Percentiles rank a stretch among this genome's conserved stretches.
phyloP scores from a whole-genome alignment of 2,888 invertebrate species.

The Rhagophthalmus giganteus region DNA sequence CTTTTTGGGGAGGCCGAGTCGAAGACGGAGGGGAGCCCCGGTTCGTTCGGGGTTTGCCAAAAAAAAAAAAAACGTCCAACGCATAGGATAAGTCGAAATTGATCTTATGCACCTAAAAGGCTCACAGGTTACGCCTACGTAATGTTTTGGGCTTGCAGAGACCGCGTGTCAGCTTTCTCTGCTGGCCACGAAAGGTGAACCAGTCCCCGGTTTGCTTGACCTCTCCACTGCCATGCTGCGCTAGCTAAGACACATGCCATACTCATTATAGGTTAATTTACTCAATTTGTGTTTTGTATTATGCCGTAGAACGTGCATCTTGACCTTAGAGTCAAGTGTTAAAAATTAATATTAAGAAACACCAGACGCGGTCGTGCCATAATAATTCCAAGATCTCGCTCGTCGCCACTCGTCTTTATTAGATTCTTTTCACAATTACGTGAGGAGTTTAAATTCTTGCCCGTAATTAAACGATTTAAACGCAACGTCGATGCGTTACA shows the following conservation, averaged over 20 bases:
- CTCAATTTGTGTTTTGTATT: conserved; percentile 32
- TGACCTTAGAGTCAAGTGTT: conserved; percentile 32
- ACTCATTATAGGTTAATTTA: conserved; percentile 37
- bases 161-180: conserved; percentile 46
- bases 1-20: no score
- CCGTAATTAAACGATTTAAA: conserved; percentile 6
- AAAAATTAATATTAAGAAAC: conserved; percentile 25
- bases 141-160: conserved; percentile 27
- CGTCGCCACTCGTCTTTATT: conserved; percentile 1
- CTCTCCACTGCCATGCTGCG: conserved; percentile 45
- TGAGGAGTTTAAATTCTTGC: conserved; percentile 14
- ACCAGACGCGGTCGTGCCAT: conserved; percentile 12
- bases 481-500: conserved; percentile 15
- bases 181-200: conserved; percentile 47
- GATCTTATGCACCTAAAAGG: conserved; percentile 9
- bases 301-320: conserved; percentile 29
- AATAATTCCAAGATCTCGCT: conserved; percentile 7
- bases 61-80: no score
- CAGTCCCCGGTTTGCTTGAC: conserved; percentile 46
- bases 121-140: conserved; percentile 21
- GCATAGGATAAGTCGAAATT: no score
- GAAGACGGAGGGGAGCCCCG: no score
- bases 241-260: conserved; percentile 36
- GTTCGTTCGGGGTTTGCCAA: no score
- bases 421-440: conserved; percentile 12